Base-by-base conservation (phyloP, 2,888 invertebrate species). In the Agrochola litura region DNA sequence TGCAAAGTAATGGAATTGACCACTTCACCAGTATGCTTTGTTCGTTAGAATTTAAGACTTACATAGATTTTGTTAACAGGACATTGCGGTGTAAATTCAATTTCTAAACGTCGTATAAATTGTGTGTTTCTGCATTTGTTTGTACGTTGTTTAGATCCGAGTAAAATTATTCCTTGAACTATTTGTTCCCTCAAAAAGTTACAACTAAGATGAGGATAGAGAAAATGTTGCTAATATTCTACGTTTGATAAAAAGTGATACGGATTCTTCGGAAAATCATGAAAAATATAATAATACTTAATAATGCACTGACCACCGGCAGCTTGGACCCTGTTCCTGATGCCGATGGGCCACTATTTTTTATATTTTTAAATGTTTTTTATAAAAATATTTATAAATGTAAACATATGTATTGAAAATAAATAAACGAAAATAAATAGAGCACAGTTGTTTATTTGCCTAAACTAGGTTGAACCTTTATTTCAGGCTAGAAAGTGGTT, bases 31-130 rank as follows among this genome's bases (percentile, higher is more conserved):
- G 52, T 46, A 8, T 46, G 16, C 68, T 70, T 83, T 79, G 74
- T 79, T 72, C 65, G 25, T 12, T 56, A 73, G n/a, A 83, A 86
- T 83, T 83, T 86, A 86, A 78, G 83, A 86, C 86, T 68, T 43
- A 71, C 86, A 66, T 75, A 75, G 66, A 75, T 74, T 79, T 73
- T 22, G 70, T 77, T 82, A 41, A 16, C 74, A 43, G 79, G 64
- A 67, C 83, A 83, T 66, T 58, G 69, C 61, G 37, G 46, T 41
- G 72, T 71, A 72, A 79, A 83, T 84, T 86, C 65, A 72, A 84
- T 84, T 83, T 75, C 80, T 73, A 74, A 78, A 63, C n/a, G 86
- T 79, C 74, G 49, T 43, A 76, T 86, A 81, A 78, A 76, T 80
- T 65, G n/a, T 54, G 46, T 60, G 22, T 76, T 73, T 22, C 58